These are phyloP conservation scores for Drosophila pruinosa DNA, from an alignment of 1,140 invertebrate genomes.

Conservation along the genomic window DNA sequence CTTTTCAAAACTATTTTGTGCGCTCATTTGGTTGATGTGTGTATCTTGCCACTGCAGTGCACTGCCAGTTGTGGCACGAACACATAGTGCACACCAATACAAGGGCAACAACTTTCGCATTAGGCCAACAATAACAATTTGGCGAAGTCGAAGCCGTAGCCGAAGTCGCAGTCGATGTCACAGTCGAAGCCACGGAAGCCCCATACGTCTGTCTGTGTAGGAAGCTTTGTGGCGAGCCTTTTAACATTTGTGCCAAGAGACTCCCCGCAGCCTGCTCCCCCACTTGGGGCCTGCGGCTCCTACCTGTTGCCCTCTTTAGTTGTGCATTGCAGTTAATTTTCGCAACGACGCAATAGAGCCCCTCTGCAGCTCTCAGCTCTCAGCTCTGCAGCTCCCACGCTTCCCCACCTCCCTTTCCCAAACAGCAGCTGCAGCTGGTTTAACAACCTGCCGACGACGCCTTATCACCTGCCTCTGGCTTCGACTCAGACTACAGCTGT, in stretches of 20 bases:
- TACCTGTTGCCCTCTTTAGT: conserved; percentile 21
- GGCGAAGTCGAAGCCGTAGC: conserved; percentile 36
- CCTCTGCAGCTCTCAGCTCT: conserved; percentile 46
- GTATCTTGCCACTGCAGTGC: conserved; percentile 55
- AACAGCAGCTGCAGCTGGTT: conserved; percentile 58
- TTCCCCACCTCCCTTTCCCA: too few species aligned
- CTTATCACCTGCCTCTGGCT: conserved; percentile 63
- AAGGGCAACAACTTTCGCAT: conserved; percentile 82
- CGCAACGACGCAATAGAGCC: conserved; percentile 71
- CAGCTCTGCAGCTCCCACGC: conserved; percentile 59
- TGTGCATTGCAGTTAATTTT: conserved; percentile 69
- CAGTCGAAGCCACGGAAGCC: conserved; percentile 40
- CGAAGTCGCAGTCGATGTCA: conserved; percentile 40
- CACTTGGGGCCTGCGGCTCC: not conserved
- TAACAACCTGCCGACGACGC: conserved; percentile 61
- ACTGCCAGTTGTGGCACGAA: conserved; percentile 72
- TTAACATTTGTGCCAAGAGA: conserved; percentile 61
- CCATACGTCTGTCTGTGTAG: conserved; percentile 59
- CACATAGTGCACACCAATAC: conserved; percentile 65
- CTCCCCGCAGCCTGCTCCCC: not conserved
- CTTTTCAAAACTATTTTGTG: too few species aligned
- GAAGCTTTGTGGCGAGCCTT: conserved; percentile 65
- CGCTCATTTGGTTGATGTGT: conserved; percentile 28
- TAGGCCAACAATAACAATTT: conserved; percentile 64
- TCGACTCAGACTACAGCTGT: conserved; percentile 38